These are phyloP conservation scores for Herminia tarsipennalis DNA, from an alignment of 2,888 invertebrate species.

Conservation along the genomic window DNA sequence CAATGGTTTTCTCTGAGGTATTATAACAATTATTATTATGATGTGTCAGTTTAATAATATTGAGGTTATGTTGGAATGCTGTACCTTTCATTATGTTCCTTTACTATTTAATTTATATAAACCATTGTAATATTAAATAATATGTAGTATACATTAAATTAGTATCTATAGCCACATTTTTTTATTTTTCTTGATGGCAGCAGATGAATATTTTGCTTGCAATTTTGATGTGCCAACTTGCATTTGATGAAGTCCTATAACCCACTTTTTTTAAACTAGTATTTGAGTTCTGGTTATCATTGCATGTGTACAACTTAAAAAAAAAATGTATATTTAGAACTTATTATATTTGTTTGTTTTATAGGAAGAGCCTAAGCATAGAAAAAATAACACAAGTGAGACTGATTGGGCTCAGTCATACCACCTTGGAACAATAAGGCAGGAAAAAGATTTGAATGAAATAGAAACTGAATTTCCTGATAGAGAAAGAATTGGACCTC, in stretches of 20 bases:
- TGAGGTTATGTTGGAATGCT: constrained; percentile 52
- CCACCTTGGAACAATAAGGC: neutral
- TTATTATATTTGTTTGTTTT: neutral
- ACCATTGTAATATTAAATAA: neutral
- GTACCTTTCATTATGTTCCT: constrained; percentile 15
- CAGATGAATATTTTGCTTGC: no score
- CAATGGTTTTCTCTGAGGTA: constrained; percentile 70
- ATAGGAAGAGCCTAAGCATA: neutral
- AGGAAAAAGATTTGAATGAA: neutral
- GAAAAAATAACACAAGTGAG: neutral
- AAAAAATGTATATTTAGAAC: no score
- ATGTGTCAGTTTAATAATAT: constrained; percentile 50
- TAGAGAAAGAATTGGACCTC: constrained; percentile 8
- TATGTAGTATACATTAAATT: neutral
- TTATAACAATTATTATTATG: constrained; percentile 36
- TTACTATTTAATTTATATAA: constrained; percentile 8
- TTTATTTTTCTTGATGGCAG: no score
- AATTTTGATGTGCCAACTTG: no score
- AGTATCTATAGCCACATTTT: no score
- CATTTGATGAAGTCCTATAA: no score
- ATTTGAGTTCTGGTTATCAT: neutral
- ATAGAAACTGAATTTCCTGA: neutral
- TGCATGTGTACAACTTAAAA: no score
- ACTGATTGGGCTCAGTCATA: neutral
- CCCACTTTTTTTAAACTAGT: no score